Percentiles rank a stretch among this genome's conserved stretches.
These are phyloP conservation scores for Phylloscopus trochilus DNA, from an alignment of 2,113 vertebrate species.

Conservation along the genomic window DNA sequence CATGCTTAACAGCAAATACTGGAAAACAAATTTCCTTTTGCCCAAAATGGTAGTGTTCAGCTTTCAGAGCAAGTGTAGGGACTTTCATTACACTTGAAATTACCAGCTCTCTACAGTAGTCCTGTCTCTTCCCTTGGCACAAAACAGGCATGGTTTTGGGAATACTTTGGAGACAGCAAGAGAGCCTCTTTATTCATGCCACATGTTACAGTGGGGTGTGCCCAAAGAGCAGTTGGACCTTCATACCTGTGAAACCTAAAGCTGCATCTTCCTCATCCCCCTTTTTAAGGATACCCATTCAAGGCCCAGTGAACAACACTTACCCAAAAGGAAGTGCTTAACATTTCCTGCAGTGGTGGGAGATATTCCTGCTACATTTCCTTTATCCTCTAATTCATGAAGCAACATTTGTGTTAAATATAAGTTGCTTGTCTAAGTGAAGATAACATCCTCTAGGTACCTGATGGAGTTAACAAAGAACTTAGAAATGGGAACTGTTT, in stretches of 20 bases:
- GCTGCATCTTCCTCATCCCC: not conserved
- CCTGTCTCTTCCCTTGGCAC: not conserved
- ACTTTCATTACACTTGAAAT: not conserved
- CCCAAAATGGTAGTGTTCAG: not conserved
- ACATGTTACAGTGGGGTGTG: fast-evolving
- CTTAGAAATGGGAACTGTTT: not conserved
- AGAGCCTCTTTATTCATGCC: not conserved
- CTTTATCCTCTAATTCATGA: not conserved
- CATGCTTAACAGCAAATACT: not conserved
- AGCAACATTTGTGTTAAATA: not conserved
- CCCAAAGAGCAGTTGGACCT: not conserved
- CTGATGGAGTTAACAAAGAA: not conserved
- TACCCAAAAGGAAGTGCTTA: not conserved
- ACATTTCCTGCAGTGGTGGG: not conserved
- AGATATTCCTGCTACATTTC: not conserved
- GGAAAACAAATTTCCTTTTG: not conserved
- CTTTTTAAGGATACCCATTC: not conserved
- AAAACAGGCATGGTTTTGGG: not conserved
- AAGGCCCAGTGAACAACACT: not conserved
- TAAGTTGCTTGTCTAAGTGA: not conserved
- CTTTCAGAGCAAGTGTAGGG: not conserved
- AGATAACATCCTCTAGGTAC: not conserved
- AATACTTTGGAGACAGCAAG: not conserved
- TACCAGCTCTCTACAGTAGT: not conserved
- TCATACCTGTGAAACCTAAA: not conserved